phyloP scores from a whole-genome alignment of 2,113 vertebrate genomes.

The Megalops atlanticus region DNA sequence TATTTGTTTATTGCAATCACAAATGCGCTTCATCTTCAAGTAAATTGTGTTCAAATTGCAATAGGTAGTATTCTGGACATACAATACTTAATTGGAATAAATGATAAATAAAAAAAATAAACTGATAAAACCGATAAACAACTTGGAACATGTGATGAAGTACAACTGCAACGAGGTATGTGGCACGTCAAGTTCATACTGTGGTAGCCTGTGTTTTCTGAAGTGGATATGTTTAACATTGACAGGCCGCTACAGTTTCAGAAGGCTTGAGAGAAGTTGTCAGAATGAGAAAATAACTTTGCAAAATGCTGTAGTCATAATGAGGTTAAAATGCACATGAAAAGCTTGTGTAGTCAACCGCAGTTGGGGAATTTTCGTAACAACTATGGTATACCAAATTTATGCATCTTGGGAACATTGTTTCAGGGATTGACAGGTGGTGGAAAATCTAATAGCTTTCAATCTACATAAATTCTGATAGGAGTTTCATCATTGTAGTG shows the following conservation, averaged over 20 bases:
- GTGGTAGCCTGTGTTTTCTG: background rate
- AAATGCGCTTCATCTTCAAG: too few relatives aligned
- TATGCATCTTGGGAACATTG: background rate
- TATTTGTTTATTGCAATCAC: too few relatives aligned
- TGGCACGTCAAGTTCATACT: background rate
- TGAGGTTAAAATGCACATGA: background rate
- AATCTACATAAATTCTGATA: slow-evolving; percentile 1
- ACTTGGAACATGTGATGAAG: too few relatives aligned
- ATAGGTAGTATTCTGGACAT: too few relatives aligned
- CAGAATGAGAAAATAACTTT: background rate
- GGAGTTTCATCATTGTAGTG: background rate
- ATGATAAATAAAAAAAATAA: too few relatives aligned
- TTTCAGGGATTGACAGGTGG: slow-evolving; percentile 17
- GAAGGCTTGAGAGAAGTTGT: background rate
- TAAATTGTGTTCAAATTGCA: too few relatives aligned
- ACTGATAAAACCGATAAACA: too few relatives aligned
- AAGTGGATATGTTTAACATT: background rate
- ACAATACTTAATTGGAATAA: too few relatives aligned
- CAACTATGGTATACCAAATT: background rate
- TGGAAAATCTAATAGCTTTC: slow-evolving; percentile 9
- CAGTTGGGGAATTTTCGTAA: background rate
- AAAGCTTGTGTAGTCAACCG: background rate
- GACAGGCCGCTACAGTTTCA: background rate
- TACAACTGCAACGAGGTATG: background rate
- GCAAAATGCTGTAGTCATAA: background rate